Conservation (phyloP, 2,797 vertebrate species). For the Falco columbarius region DNA sequence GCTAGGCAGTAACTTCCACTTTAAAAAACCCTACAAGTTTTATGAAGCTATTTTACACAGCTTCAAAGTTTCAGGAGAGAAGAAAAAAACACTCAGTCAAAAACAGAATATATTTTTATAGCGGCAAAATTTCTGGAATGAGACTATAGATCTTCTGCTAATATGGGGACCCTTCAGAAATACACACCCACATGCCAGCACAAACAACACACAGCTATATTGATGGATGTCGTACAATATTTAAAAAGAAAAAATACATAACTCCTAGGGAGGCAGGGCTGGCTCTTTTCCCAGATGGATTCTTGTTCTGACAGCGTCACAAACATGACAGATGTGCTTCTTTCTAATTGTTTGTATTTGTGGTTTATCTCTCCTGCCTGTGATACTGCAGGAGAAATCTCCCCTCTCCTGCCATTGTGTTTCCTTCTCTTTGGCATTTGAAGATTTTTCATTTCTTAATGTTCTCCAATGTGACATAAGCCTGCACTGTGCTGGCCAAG, state of each 20-base stretch:
- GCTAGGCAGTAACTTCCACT: conserved; percentile 16
- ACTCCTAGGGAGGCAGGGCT: background rate
- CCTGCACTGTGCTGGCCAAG: background rate
- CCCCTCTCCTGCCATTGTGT: background rate
- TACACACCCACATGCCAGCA: background rate
- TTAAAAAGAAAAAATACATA: conserved; percentile 1
- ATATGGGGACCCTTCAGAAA: conserved; percentile 9
- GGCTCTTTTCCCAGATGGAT: conserved; percentile 20
- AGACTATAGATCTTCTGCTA: conserved; percentile 42
- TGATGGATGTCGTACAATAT: background rate
- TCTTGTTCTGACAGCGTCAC: background rate
- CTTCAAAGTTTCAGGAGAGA: background rate
- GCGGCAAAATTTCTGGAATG: background rate
- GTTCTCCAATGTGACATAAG: background rate
- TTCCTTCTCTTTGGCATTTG: background rate
- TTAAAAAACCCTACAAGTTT: conserved; percentile 29
- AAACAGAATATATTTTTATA: conserved; percentile 7
- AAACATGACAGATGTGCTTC: conserved; percentile 25
- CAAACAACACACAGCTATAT: background rate
- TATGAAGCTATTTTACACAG: background rate
- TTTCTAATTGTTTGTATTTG: conserved; percentile 11
- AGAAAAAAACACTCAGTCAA: background rate
- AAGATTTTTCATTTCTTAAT: background rate
- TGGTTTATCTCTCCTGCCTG: background rate
- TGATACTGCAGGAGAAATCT: background rate